Base-by-base conservation (phyloP, 2,797 vertebrate genomes). In the Ctenochaetus hawaiiensis region DNA sequence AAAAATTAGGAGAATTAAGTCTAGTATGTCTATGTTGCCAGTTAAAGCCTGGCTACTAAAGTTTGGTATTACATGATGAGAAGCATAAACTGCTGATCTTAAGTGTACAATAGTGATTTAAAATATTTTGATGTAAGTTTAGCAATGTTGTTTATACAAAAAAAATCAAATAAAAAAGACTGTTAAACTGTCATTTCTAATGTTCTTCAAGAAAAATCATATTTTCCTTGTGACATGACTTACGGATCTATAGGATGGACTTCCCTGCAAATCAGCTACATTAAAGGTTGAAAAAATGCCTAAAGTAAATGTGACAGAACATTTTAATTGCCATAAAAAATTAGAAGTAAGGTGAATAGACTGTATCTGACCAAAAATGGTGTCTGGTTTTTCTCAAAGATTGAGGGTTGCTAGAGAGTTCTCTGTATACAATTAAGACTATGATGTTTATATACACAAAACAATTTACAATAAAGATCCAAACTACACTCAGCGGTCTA, bases 391-490 rank as follows among this genome's bases (percentile, higher is more conserved):
- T 63, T 26, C 22, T 17, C 41, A 48, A 49, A 51, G 62, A 80
- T 22, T 58, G 4, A 75, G 58, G 16, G 12, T 57, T 37, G 16
- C 47, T 51, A 23, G 14, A 43, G 26, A 61, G 37, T 62, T 22
- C 23, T 68, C 14, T 68, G 52, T 57, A 48, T 26, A 72, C 22
- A 49, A 58, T 61, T 45, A 75, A 54, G 59, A 23, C 65, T 62
- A 52, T 75, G 66, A 70, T 74, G 30, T 77, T 75, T 58, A 56
- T 18, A 57, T 53, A 20, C 34, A n/a, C n/a, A 26, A 12, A 16
- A n/a, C 20, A 39, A 58, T 11, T 41, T 57, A 41, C 52, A 72
- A 76, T 18, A 51, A 73, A 17, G 53, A 80, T 20, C 12, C 20
- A 61, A 65, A 54, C 43, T 22, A 26, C 26, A 26, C 26, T 26